These are phyloP conservation scores for Drosophila mojavensis DNA, from an alignment of 1,140 invertebrate species.

Conservation along the genomic window DNA sequence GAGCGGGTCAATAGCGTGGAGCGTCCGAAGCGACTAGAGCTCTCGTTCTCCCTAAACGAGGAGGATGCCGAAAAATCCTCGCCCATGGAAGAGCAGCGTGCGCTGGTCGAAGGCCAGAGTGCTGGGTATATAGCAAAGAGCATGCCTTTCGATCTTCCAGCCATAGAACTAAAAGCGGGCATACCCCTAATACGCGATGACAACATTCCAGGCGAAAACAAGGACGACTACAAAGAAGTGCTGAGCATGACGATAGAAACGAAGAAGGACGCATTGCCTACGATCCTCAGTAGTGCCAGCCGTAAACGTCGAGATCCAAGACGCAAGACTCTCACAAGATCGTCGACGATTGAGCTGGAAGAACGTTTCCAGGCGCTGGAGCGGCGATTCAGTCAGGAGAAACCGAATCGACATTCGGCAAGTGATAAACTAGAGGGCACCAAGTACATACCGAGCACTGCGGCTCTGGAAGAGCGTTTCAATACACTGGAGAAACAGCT, in stretches of 20 bases:
- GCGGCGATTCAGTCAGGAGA: conserved; percentile 60
- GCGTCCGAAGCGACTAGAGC: conserved; percentile 68
- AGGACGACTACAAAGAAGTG: conserved; percentile 69
- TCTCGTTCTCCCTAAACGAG: conserved; percentile 73
- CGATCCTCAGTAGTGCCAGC: conserved; percentile 36
- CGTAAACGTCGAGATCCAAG: conserved; percentile 70
- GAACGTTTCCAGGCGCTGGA: conserved; percentile 73
- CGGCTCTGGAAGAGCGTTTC: conserved; percentile 69
- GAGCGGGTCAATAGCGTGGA: conserved; percentile 80
- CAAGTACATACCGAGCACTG: conserved; percentile 71
- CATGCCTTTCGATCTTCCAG: not conserved
- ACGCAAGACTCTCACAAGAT: conserved; percentile 67
- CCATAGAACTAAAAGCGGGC: conserved; percentile 2
- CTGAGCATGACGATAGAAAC: conserved; percentile 71
- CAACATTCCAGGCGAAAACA: conserved; percentile 73
- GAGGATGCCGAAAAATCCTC: conserved; percentile 54
- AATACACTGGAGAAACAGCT: conserved; percentile 67
- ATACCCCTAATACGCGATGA: conserved; percentile 58
- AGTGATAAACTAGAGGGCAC: conserved; percentile 16
- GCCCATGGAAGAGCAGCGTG: conserved; percentile 23
- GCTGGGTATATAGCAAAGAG: conserved; percentile 11
- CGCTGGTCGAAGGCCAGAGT: conserved; percentile 48
- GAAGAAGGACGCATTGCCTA: conserved; percentile 10
- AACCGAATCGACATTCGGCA: conserved; percentile 12
- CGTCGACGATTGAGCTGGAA: conserved; percentile 77